Evolutionary conservation across 1,140 invertebrate species (phyloP), one percentile per base, ranked within the genome.

Genomic region (Hypothenemus hampei): DNA sequence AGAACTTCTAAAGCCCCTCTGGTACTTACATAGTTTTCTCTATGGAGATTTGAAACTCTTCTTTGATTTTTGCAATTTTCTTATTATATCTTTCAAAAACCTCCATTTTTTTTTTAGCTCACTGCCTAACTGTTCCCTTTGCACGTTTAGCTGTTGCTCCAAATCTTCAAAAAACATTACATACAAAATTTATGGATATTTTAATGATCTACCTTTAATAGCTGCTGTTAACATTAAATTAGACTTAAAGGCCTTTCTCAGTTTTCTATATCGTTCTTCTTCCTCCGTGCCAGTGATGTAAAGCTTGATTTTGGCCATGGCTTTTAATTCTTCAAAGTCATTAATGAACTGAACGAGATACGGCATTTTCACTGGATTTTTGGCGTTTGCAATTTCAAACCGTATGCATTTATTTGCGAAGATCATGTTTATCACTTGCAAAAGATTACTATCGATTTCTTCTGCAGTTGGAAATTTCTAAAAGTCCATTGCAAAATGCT

Each of bases 221-320:
- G 54, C 40, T 5, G 40, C 33, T 8, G 55, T 63, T 2, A 64
- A 21, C 36, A 64, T 52, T 7, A 57, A 31, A 35, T 66, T 67
- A 4, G 60, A 62, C 33, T 64, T 67, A 33, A 48, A 67, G 6
- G 65, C 64, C 15, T 55, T 51, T 29, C 61, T 59, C 11, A 67
- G 31, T 43, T 49, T 26, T 26, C 57, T 63, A n/a, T 67, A 62
- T 21, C 48, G 47, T 24, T 60, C 60, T n/a, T 59, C 62, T 43
- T 68, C 59, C 50, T 68, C 59, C 3, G 49, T 47, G 13, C 63
- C 64, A n/a, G 61, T 62, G 8, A 61, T 44, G n/a, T 57, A 56
- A 4, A 66, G 31, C 47, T 59, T 65, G 5, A 60, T 43, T 44
- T 62, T 57, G 0, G 60, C 56, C 4, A 63, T 45, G 4, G 50